Evolutionary conservation across 2,797 vertebrate species (phyloP), one percentile per base, ranked within the genome.

Genomic region (Amblyopsis hoosieri): DNA sequence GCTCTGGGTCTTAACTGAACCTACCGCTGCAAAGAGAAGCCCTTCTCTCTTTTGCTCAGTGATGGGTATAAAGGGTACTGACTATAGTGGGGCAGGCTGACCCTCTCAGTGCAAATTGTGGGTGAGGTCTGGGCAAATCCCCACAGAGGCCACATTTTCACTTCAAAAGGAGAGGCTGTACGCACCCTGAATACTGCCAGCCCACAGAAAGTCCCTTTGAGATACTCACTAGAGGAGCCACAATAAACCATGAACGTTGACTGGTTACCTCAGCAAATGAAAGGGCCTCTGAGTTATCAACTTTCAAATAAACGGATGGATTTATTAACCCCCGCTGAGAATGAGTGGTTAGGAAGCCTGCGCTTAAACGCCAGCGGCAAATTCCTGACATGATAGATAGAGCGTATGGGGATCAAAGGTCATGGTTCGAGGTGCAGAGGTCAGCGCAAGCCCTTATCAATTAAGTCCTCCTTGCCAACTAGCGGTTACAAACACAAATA

Each of bases 101-200:
- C 87, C 81, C 74, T 74, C 79, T 88, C 79, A 61, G 15, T 70
- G 76, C 61, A 69, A 86, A 87, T 87, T 83, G 85, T 58, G 75
- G 81, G 79, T 74, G 68, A 67, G 83, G 90, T 90, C 79, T 81
- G 85, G 81, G 82, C 81, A 79, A 87, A 87, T 90, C 86, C 85
- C 87, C 64, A 64, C 80, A 60, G 89, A 89, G 84, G 68, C 73
- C 61, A 52, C 4, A 81, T 72, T 85, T 86, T 74, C 78, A 87
- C 87, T 89, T 91, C 87, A 91, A 90, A 90, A 80, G 90, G 15
- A 79, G 72, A 57, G 77, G 66, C 78, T 69, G 75, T 84, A 84
- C 75, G 84, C 86, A 69, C 45, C 67, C 79, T 82, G 87, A 87
- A 89, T 86, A 87, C 78, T 49, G 69, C 71, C 70, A 65, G 70